Evolutionary conservation across 2,888 invertebrate species (phyloP).

Genomic region (Alcis repandata): DNA sequence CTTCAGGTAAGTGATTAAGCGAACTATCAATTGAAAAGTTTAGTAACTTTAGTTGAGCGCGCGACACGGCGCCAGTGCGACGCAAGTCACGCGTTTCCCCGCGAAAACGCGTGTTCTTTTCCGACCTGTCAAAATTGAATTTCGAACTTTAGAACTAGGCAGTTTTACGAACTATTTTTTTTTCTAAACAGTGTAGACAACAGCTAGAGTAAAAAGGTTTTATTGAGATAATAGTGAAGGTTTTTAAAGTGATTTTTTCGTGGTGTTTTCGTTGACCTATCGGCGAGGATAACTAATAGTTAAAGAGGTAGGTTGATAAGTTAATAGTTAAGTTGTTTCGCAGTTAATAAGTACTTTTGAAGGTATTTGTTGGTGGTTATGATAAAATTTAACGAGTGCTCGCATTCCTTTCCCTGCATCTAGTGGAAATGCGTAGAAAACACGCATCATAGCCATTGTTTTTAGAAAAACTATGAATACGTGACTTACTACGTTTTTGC

Average conservation of each 20-base stretch:
- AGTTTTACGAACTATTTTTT: conserved; percentile 39
- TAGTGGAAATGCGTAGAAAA: conserved; percentile 37
- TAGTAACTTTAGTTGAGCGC: conserved; percentile 68
- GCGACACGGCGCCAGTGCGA: conserved; percentile 57
- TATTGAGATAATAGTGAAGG: conserved; percentile 7
- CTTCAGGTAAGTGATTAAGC: conserved; percentile 34
- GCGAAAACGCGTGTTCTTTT: conserved; percentile 67
- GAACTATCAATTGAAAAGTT: conserved; percentile 49
- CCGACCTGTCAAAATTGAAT: conserved; percentile 53
- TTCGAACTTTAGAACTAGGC: conserved; percentile 43
- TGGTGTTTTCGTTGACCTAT: conserved; percentile 42
- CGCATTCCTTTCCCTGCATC: conserved; percentile 40
- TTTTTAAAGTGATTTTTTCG: conserved; percentile 38
- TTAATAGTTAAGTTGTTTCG: conserved; percentile 57
- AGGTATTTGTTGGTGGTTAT: conserved; percentile 52
- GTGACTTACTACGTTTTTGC: conserved; percentile 35
- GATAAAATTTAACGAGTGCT: conserved; percentile 53
- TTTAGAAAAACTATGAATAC: conserved; percentile 29
- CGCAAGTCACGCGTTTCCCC: conserved; percentile 66
- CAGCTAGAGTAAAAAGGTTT: conserved; percentile 33
- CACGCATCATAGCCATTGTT: conserved; percentile 23
- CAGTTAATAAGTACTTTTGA: conserved; percentile 5
- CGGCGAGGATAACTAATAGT: conserved; percentile 47
- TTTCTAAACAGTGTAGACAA: conserved; percentile 30
- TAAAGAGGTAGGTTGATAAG: conserved; percentile 53